Evolutionary conservation across 2,797 vertebrate genomes (phyloP).

Genomic region (Rhinichthys osculus): DNA sequence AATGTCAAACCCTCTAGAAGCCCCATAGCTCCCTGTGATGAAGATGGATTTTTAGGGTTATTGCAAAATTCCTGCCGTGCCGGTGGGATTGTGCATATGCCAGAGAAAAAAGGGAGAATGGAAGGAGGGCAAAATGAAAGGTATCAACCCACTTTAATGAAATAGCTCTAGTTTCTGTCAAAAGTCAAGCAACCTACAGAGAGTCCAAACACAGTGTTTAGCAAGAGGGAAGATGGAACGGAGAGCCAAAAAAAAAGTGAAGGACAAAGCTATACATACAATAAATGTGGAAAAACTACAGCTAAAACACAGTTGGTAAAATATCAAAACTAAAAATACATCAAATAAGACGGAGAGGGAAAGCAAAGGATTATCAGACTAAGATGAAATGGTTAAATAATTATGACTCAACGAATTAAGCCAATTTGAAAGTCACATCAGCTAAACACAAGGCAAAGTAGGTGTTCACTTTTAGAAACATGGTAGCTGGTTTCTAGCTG

Average conservation of each 20-base stretch:
- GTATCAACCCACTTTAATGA: slow-evolving; percentile 34
- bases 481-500: background rate
- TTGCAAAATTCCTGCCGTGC: slow-evolving; percentile 62
- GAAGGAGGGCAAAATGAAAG: slow-evolving; percentile 13
- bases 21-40: slow-evolving; percentile 46
- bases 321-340: background rate
- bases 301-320: background rate
- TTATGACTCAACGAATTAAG: slow-evolving; percentile 13
- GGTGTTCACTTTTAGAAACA: background rate
- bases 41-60: slow-evolving; percentile 60
- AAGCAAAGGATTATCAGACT: background rate
- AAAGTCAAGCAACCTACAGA: slow-evolving; percentile 13
- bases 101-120: slow-evolving; percentile 11
- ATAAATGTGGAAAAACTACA: background rate
- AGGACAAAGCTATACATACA: background rate
- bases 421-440: background rate
- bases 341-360: background rate
- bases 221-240: background rate
- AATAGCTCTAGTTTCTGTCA: slow-evolving; percentile 41
- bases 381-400: slow-evolving; percentile 2
- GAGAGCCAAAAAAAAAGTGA: background rate
- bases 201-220: background rate
- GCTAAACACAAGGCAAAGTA: background rate
- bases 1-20: slow-evolving; percentile 35
- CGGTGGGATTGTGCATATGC: slow-evolving; percentile 49